A percentile compares a stretch with the other conserved stretches of the same genome.
phyloP scores from a whole-genome alignment of 2,888 invertebrate species.

The Clivina fossor region DNA sequence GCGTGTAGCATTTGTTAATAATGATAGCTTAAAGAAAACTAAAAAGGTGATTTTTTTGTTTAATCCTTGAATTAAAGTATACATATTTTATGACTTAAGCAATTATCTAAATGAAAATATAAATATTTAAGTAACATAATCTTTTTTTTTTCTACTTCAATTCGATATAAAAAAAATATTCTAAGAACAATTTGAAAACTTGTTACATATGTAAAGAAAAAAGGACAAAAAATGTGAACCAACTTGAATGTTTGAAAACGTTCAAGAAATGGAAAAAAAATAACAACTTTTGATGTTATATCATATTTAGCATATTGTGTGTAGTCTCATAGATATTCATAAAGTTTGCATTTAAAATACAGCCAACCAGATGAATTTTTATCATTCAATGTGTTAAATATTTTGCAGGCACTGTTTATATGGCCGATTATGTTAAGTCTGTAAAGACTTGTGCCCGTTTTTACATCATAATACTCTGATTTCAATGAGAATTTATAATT shows the following conservation, averaged over 20 bases:
- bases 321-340: slow-evolving; percentile 24
- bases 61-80: slow-evolving; percentile 15
- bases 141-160: slow-evolving; percentile 20
- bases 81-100: slow-evolving; percentile 13
- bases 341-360: slow-evolving; percentile 17
- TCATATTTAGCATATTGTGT: slow-evolving; percentile 16
- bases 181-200: slow-evolving; percentile 13
- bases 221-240: slow-evolving; percentile 15
- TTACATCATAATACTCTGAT: slow-evolving; percentile 7
- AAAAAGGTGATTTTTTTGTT: slow-evolving; percentile 12
- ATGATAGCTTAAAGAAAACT: no score
- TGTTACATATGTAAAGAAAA: slow-evolving; percentile 16
- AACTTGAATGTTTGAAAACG: slow-evolving; percentile 18
- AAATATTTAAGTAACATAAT: slow-evolving; percentile 17
- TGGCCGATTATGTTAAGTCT: neutral
- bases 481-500: slow-evolving; percentile 8
- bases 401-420: neutral
- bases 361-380: neutral
- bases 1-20: no score
- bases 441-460: neutral
- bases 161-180: slow-evolving; percentile 24
- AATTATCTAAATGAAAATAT: slow-evolving; percentile 23
- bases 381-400: neutral
- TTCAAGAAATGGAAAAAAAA: slow-evolving; percentile 9
- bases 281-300: slow-evolving; percentile 15